Evolutionary conservation across 2,888 invertebrate species (phyloP), one percentile per base, ranked within the genome.

Genomic region (Idaea biselata): DNA sequence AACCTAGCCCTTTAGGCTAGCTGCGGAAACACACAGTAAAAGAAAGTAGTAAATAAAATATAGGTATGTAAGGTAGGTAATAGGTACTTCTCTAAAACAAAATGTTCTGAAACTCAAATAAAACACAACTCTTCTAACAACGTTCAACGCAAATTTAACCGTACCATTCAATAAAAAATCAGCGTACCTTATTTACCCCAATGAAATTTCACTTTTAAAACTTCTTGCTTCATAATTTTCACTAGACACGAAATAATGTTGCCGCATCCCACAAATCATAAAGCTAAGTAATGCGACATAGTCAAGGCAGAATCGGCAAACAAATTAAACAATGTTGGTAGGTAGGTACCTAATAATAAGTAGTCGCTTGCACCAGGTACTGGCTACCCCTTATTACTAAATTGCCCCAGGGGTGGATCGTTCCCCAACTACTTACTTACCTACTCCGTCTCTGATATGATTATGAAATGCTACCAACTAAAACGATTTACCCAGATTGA

Each of bases 381-480:
- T 58, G 69, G 65, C 63, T 63, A 58, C 18, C 63, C 65, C 68
- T 66, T 64, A 64, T 62, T 64, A 66, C 64, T 77, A 82, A 86
- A 86, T 86, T 87, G 87, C 86, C 88, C 82, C 84, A 80, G 71
- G 73, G 73, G 75, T 77, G 78, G 77, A 80, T 83, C 85, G 84
- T 83, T 82, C 77, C 77, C 74, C 73, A 78, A 76, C 82, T 83
- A 83, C 82, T 84, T 84, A 81, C 82, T 78, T 71, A 44, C 44
- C 33, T 17, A 55, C 16, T 64, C 32, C 32, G 64, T 74, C 72
- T 74, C 74, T 65, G 73, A 75, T 79, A 77, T 76, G 76, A 75
- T 71, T 74, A 75, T 73, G 73, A 71, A 70, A 73, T 77, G 77
- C 68, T 78, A 73, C 59, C 54, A 55, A 64, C 61, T 60, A 56